Evolutionary conservation across 2,113 vertebrate genomes (phyloP).

Genomic region (Bujurquina vittata): DNA sequence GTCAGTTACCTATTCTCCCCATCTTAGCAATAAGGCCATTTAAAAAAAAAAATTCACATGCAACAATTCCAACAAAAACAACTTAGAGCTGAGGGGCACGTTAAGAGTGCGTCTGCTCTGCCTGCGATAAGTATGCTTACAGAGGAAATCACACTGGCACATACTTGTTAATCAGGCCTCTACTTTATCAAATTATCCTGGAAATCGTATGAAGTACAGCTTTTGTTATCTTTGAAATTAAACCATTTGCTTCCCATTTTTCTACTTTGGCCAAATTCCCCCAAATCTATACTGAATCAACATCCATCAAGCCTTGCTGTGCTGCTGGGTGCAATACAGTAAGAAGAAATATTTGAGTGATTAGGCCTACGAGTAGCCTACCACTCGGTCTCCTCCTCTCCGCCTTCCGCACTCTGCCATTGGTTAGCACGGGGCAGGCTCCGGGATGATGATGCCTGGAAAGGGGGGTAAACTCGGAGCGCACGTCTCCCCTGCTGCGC

Average conservation of each 20-base stretch:
- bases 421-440: constrained; percentile 46
- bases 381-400: constrained; percentile 18
- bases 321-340: neutral
- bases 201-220: neutral
- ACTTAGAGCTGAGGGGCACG: neutral
- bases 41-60: too few relatives aligned
- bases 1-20: neutral
- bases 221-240: neutral
- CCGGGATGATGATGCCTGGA: constrained; percentile 45
- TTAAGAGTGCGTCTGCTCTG: neutral
- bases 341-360: neutral
- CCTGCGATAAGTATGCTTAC: too few relatives aligned
- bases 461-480: constrained; percentile 47
- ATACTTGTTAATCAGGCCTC: neutral
- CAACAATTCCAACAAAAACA: neutral
- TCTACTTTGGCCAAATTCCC: neutral
- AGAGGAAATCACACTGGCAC: neutral
- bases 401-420: constrained; percentile 38
- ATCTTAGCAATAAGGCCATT: neutral
- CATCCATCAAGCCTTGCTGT: neutral
- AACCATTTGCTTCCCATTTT: neutral
- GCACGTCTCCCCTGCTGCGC: constrained; percentile 43
- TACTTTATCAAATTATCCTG: neutral
- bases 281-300: neutral
- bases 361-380: constrained; percentile 1